A percentile compares a stretch with the other conserved stretches of the same genome.
Conservation (phyloP, 2,113 vertebrate species). For the Thunnus thynnus region DNA sequence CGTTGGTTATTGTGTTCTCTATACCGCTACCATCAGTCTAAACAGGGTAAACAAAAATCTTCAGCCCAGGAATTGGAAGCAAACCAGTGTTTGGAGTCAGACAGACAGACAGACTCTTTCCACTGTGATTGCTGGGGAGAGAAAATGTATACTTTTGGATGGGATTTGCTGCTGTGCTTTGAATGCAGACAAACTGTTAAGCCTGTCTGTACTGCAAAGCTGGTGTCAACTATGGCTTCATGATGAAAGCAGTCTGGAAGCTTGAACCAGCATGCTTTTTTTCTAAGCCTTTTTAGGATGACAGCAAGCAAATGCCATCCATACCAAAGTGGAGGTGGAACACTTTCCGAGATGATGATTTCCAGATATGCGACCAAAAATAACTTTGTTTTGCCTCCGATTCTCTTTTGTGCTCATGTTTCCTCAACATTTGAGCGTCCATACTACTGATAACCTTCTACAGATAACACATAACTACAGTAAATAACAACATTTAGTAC, state of each 20-base stretch:
- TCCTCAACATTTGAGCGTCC: not conserved
- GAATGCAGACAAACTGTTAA: slow-evolving; percentile 34
- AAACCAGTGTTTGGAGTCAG: slow-evolving; percentile 28
- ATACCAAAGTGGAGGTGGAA: slow-evolving; percentile 15
- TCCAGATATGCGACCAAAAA: not conserved
- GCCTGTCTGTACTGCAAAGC: slow-evolving; percentile 18
- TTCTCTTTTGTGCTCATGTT: not conserved
- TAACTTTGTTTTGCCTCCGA: slow-evolving; percentile 31
- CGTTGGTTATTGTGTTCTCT: slow-evolving; percentile 35
- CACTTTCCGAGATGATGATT: not conserved
- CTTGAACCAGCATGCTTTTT: slow-evolving; percentile 3
- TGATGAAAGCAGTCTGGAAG: slow-evolving; percentile 21
- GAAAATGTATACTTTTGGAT: slow-evolving; percentile 30
- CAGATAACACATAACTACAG: not conserved
- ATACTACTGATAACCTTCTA: not conserved
- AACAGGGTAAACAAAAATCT: slow-evolving; percentile 65
- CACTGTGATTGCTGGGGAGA: slow-evolving; percentile 39
- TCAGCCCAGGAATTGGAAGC: slow-evolving; percentile 29
- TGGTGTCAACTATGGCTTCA: not conserved
- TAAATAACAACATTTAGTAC: slow-evolving; percentile 20
- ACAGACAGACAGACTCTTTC: slow-evolving; percentile 20
- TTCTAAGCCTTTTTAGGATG: not conserved
- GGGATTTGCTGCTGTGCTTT: slow-evolving; percentile 34
- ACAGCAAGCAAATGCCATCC: slow-evolving; percentile 11
- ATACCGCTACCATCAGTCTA: slow-evolving; percentile 12